A percentile compares a stretch with the other conserved stretches of the same genome.
Conservation (phyloP, 2,888 invertebrate genomes). For the Bhutanitis thaidina region DNA sequence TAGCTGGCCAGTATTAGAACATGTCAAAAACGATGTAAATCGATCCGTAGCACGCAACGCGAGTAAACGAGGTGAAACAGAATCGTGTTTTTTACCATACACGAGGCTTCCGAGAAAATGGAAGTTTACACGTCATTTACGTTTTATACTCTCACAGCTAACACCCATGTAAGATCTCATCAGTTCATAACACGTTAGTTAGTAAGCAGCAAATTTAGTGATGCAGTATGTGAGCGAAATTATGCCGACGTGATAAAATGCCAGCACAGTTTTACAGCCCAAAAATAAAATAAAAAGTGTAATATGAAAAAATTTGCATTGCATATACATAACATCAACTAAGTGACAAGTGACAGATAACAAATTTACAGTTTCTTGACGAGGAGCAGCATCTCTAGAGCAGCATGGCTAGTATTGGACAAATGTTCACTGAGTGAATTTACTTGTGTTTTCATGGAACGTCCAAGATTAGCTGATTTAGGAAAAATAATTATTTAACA, state of each 20-base stretch:
- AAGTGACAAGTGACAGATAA: too few species aligned
- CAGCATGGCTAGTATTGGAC: too few species aligned
- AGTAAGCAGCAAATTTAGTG: background rate
- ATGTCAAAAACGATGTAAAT: slow-evolving; percentile 65
- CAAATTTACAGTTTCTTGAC: too few species aligned
- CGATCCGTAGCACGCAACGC: slow-evolving; percentile 63
- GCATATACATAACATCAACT: too few species aligned
- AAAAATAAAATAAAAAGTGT: background rate
- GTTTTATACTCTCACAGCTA: slow-evolving; percentile 6
- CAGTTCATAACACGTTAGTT: slow-evolving; percentile 1
- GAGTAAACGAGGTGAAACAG: slow-evolving; percentile 18
- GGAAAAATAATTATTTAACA: too few species aligned
- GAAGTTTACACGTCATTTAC: slow-evolving; percentile 18
- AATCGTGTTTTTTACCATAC: slow-evolving; percentile 20
- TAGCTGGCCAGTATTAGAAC: slow-evolving; percentile 55
- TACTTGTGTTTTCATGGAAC: too few species aligned
- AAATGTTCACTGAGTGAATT: too few species aligned
- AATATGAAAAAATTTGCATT: background rate
- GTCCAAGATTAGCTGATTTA: too few species aligned
- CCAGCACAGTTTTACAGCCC: too few species aligned
- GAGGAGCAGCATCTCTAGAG: too few species aligned
- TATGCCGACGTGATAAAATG: background rate
- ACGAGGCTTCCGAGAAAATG: slow-evolving; percentile 19
- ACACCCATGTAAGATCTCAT: slow-evolving; percentile 18
- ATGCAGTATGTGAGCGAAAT: background rate